Evolutionary conservation across 2,113 vertebrate species (phyloP), one percentile per base, ranked within the genome.

Genomic region (Actinemys pallida): DNA sequence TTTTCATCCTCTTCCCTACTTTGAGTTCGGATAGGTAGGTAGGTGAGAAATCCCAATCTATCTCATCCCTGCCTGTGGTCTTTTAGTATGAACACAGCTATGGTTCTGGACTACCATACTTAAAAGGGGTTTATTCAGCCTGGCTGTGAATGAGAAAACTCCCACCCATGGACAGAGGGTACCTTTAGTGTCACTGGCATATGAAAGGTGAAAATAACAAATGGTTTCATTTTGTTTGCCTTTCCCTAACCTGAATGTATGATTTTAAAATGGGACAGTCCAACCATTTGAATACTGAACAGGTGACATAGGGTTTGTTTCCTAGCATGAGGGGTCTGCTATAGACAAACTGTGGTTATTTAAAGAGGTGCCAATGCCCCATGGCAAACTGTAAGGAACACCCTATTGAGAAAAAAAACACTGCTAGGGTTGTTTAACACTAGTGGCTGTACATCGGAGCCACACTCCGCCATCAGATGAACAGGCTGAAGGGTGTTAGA

Each of bases 1-100:
- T 83, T 83, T 81, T 0, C 0, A 3, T n/a, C 3, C 0, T 2
- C 7, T 85, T 5, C 4, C 12, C 3, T 1, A 2, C 29, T 89
- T 94, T 87, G 31, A 87, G 12, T 59, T 2, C 25, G 4, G 25
- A 27, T 27, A 25, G 57, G 3, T 62, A 62, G 27, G 5, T 29
- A 29, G 57, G 29, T 59, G 57, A 59, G 57, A 59, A 29, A 59
- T 27, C 27, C 57, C 27, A 27, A 27, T 29, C 27, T 5, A 54
- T 86, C 3, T 94, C 13, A 31, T 49, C 13, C 52, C 85, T 87
- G 27, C 76, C n/a, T 76, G 20, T 86, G 7, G 5, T 83, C 25
- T 57, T 16, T 45, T 24, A 27, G 9, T 42, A 45, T 16, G 39
- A 45, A 83, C 11, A 45, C 3, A 27, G 6, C 25, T 59, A 6